Percentiles rank a stretch among this genome's conserved stretches.
Evolutionary conservation across 2,113 vertebrate genomes (phyloP).

Genomic region (Otocyon megalotis): DNA sequence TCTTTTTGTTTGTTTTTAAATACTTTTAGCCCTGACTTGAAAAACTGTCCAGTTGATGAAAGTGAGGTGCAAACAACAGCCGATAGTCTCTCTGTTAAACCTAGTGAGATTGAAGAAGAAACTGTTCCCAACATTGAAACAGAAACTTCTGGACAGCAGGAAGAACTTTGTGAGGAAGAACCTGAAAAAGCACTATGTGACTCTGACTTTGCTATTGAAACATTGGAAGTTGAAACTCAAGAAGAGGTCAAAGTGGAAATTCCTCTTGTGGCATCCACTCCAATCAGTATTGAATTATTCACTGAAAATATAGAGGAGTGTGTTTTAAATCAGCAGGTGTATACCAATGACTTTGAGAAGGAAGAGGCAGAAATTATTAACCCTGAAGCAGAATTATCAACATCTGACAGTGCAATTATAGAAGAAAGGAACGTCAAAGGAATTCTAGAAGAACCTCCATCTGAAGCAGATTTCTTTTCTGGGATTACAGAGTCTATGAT

Average conservation of each 20-base stretch:
- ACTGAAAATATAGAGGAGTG: constrained; percentile 58
- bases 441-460: constrained; percentile 30
- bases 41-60: constrained; percentile 84
- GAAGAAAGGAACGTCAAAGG: constrained; percentile 4
- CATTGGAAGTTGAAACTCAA: not conserved
- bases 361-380: constrained; percentile 55
- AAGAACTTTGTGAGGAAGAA: constrained; percentile 48
- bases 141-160: constrained; percentile 45
- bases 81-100: constrained; percentile 83
- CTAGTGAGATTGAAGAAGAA: constrained; percentile 82
- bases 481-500: not conserved
- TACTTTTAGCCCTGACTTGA: constrained; percentile 86
- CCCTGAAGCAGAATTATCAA: not conserved
- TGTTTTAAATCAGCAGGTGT: constrained; percentile 47
- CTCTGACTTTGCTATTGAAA: not conserved
- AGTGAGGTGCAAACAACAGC: constrained; percentile 83
- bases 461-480: constrained; percentile 17
- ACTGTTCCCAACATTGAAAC: constrained; percentile 29
- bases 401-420: not conserved
- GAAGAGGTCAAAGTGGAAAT: constrained; percentile 63
- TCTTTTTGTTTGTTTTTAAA: constrained; percentile 84
- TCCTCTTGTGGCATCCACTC: not conserved
- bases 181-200: constrained; percentile 54
- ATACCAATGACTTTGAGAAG: not conserved
- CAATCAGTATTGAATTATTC: not conserved